Evolutionary conservation across 2,113 vertebrate species (phyloP).

Genomic region (Chamaea fasciata): DNA sequence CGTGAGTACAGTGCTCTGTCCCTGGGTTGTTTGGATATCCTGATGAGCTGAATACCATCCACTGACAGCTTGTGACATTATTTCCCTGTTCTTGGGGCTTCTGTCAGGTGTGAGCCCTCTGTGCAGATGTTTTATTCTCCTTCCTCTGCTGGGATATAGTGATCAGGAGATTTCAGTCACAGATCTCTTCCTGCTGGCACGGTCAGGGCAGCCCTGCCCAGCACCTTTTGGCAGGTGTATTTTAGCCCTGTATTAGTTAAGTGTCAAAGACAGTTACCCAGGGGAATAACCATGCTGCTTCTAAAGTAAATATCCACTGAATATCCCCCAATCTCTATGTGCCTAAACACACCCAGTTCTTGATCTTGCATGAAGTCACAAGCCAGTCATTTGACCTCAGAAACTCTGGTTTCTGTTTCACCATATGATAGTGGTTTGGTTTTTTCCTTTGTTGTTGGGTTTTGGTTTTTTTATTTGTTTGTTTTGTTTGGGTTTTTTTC

Average conservation of each 20-base stretch:
- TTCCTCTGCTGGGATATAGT: not conserved
- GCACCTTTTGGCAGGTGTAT: not conserved
- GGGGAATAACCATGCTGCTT: not conserved
- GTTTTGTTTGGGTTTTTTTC: not conserved
- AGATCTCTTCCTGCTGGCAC: not conserved
- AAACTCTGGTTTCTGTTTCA: not conserved
- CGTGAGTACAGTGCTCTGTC: not conserved
- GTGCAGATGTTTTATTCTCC: not conserved
- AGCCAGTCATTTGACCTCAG: not conserved
- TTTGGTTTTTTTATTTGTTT: not conserved
- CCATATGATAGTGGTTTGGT: not conserved
- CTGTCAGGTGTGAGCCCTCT: not conserved
- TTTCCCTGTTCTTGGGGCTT: not conserved
- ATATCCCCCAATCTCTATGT: not conserved
- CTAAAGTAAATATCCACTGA: not conserved
- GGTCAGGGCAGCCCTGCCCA: not conserved
- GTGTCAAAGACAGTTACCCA: not conserved
- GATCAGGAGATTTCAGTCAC: not conserved
- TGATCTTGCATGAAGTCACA: not conserved
- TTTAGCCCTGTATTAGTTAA: not conserved
- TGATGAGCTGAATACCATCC: not conserved
- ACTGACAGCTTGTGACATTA: not conserved
- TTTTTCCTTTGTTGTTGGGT: not conserved
- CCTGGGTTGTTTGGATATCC: not conserved
- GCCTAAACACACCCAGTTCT: rapidly evolving